Percentiles rank a stretch among this genome's conserved stretches.
Evolutionary conservation across 2,113 vertebrate genomes (phyloP).

Genomic region (Esox niger): DNA sequence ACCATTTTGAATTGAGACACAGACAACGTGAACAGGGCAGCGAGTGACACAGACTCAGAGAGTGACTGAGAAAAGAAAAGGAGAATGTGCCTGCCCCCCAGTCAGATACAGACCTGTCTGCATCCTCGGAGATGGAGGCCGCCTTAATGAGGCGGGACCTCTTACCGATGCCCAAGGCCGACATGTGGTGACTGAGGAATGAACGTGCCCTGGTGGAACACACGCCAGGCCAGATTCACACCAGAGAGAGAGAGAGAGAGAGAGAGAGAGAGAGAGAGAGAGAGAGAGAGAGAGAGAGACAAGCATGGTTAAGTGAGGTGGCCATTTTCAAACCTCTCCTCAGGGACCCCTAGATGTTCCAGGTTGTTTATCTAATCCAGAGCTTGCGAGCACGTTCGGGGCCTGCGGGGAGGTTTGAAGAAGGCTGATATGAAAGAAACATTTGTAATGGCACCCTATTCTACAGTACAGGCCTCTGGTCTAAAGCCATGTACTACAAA

Average conservation of each 20-base stretch:
- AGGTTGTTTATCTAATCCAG: no score
- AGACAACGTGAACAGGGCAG: neutral
- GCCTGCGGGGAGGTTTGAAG: no score
- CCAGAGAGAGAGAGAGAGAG: conserved; percentile 25
- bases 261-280: conserved; percentile 16
- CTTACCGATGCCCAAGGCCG: conserved; percentile 67
- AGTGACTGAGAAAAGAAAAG: neutral
- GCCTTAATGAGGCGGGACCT: conserved; percentile 68
- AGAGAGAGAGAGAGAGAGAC: conserved; percentile 5
- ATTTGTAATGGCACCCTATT: no score
- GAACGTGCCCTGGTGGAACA: conserved; percentile 66
- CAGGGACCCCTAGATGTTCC: no score
- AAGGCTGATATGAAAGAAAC: no score
- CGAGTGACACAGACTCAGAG: neutral
- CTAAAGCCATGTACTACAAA: no score
- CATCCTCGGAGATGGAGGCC: conserved; percentile 65
- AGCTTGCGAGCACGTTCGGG: no score
- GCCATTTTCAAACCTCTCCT: no score
- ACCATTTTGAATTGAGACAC: no score
- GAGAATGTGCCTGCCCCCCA: conserved; percentile 7
- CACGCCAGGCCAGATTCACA: conserved; percentile 9
- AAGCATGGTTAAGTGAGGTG: neutral
- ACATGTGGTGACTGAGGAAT: conserved; percentile 76
- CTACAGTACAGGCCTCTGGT: no score
- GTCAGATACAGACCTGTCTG: conserved; percentile 71